Base-by-base conservation (phyloP, 2,797 vertebrate species). In the Darevskia nairensis region DNA sequence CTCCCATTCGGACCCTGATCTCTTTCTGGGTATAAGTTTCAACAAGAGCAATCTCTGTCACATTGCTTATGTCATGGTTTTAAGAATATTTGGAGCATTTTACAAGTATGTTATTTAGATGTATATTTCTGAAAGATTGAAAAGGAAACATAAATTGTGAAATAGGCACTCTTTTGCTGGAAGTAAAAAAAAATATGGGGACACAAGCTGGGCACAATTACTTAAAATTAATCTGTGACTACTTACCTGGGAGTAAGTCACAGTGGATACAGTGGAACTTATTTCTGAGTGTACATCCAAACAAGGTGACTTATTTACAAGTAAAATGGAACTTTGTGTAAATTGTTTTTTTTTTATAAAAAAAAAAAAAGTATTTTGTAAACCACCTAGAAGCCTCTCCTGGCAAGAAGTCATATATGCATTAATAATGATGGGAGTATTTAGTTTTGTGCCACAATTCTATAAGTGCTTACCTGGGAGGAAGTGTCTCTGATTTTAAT, bases 1-100 rank as follows among this genome's bases (percentile, higher is more conserved):
- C 64, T 79, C 71, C 75, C n/a, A 1, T 89, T 82, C 66, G 23
- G 72, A 13, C 71, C 91, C 90, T 91, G 91, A 92, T 93, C 89
- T 0, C 35, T n/a, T 55, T 21, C 46, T 19, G 32, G 35, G 35
- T 19, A 74, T 66, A n/a, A 32, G 35, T 13, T 29, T 77, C 13
- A 50, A 39, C 66, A 59, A 59, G 27, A 80, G 59, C 2, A 29
- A 55, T 88, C 55, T 39, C 87, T 84, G 25, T 0, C 0, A 86
- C 75, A 29, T 2, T 64, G 66, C 86, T 59, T 61, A 23, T 59
- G 41, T 75, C 89, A 0, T 35, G 61, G 88, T 92, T 81, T 8
- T 88, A 44, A 15, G 44, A 9, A 27, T 27, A 1, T 71, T 82
- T 89, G 39, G 80, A 29, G 80, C 32, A 44, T 75, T 21, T 61